These are phyloP conservation scores for Zaprionus kolodkinae DNA, from an alignment of 1,140 invertebrate genomes.

Conservation along the genomic window DNA sequence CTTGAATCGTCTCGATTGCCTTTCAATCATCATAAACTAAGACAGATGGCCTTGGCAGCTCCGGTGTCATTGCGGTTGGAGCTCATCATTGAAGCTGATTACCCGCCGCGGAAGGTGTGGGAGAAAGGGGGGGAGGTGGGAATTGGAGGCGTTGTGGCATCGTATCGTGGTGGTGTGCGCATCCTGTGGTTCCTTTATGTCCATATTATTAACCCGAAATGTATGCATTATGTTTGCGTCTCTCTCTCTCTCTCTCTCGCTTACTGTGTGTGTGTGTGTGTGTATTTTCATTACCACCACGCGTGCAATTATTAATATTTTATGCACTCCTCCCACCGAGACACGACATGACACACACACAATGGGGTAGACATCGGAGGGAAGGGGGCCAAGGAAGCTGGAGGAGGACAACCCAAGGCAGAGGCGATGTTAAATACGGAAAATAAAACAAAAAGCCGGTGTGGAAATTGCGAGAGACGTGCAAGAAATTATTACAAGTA, in stretches of 20 bases:
- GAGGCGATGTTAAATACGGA: constrained; percentile 58
- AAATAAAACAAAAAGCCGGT: constrained; percentile 51
- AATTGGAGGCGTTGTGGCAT: neutral
- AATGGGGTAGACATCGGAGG: constrained; percentile 57
- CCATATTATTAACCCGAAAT: constrained; percentile 69
- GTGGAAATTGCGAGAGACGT: constrained; percentile 73
- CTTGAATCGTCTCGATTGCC: constrained; percentile 60
- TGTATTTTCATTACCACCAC: constrained; percentile 78
- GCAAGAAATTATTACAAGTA: constrained; percentile 76
- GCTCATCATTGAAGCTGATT: constrained; percentile 54
- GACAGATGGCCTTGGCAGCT: constrained; percentile 14
- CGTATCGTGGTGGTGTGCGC: neutral
- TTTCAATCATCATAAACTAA: constrained; percentile 67
- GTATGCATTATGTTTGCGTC: constrained; percentile 60
- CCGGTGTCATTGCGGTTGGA: constrained; percentile 21
- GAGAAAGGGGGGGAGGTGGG: neutral
- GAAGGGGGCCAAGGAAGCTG: constrained; percentile 12
- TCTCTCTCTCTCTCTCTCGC: no score
- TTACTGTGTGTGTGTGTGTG: constrained; percentile 37
- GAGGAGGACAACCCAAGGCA: neutral
- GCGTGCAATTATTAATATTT: constrained; percentile 80
- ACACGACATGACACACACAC: constrained; percentile 36
- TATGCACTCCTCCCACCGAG: constrained; percentile 57
- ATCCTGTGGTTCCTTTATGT: constrained; percentile 30
- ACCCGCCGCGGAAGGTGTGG: constrained; percentile 8